A percentile compares a stretch with the other conserved stretches of the same genome.
phyloP scores from a whole-genome alignment of 1,140 invertebrate genomes.

The Cydia fagiglandana region DNA sequence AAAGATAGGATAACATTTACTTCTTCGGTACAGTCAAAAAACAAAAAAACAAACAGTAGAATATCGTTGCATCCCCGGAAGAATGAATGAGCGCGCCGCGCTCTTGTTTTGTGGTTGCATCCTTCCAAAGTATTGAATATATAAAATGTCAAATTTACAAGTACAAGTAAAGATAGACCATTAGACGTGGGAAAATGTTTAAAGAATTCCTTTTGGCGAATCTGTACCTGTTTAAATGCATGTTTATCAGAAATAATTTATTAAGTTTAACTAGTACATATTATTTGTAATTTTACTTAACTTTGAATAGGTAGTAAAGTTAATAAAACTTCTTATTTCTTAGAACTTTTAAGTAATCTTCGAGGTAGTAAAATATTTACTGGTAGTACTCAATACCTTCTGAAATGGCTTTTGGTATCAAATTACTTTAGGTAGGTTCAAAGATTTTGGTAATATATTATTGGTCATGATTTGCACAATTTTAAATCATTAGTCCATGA shows the following conservation, averaged over 20 bases:
- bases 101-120: too few relatives aligned
- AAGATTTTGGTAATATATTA: not conserved
- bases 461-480: not conserved
- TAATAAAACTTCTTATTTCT: too few relatives aligned
- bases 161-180: not conserved
- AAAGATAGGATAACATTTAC: constrained; percentile 21
- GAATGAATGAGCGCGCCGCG: too few relatives aligned
- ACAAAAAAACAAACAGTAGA: not conserved
- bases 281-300: too few relatives aligned
- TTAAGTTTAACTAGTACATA: too few relatives aligned
- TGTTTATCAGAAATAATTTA: too few relatives aligned
- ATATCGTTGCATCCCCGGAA: not conserved
- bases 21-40: not conserved
- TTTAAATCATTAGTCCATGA: not conserved
- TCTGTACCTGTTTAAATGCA: not conserved
- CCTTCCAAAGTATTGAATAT: not conserved
- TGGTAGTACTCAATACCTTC: too few relatives aligned
- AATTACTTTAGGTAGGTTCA: too few relatives aligned
- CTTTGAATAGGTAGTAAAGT: too few relatives aligned
- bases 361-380: too few relatives aligned
- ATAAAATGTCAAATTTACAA: not conserved
- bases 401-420: too few relatives aligned
- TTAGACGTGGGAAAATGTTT: not conserved
- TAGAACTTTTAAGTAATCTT: too few relatives aligned
- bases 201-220: not conserved